phyloP scores from a whole-genome alignment of 2,797 vertebrate species.

The Diplodus puntazzo region DNA sequence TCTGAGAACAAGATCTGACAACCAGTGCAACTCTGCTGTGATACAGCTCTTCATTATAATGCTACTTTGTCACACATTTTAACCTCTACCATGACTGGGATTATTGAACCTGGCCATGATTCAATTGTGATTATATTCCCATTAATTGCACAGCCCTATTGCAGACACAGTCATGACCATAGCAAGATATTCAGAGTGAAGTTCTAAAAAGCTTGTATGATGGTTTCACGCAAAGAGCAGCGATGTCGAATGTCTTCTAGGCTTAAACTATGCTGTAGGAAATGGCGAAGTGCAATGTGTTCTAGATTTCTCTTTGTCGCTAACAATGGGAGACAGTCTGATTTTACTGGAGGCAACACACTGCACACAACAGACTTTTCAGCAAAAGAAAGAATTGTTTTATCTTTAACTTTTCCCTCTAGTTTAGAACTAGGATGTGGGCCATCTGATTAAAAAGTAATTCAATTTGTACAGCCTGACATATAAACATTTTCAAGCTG shows the following conservation, averaged over 20 bases:
- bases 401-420: conserved; percentile 56
- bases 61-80: too few relatives aligned
- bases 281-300: conserved; percentile 54
- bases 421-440: conserved; percentile 62
- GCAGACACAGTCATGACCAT: conserved; percentile 14
- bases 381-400: conserved; percentile 48
- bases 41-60: too few relatives aligned
- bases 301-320: conserved; percentile 69
- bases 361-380: conserved; percentile 64
- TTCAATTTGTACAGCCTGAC: conserved; percentile 33
- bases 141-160: background rate
- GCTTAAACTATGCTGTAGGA: conserved; percentile 58
- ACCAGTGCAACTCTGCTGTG: too few relatives aligned
- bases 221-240: conserved; percentile 47
- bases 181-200: conserved; percentile 31
- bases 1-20: too few relatives aligned
- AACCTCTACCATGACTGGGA: too few relatives aligned
- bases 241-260: conserved; percentile 48
- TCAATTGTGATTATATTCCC: too few relatives aligned
- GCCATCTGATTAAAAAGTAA: conserved; percentile 66
- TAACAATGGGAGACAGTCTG: conserved; percentile 74
- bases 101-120: too few relatives aligned
- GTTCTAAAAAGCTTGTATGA: conserved; percentile 28
- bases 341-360: conserved; percentile 69
- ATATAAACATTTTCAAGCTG: conserved; percentile 36